Base-by-base conservation (phyloP, 2,113 vertebrate genomes). In the Prunella fulvescens region DNA sequence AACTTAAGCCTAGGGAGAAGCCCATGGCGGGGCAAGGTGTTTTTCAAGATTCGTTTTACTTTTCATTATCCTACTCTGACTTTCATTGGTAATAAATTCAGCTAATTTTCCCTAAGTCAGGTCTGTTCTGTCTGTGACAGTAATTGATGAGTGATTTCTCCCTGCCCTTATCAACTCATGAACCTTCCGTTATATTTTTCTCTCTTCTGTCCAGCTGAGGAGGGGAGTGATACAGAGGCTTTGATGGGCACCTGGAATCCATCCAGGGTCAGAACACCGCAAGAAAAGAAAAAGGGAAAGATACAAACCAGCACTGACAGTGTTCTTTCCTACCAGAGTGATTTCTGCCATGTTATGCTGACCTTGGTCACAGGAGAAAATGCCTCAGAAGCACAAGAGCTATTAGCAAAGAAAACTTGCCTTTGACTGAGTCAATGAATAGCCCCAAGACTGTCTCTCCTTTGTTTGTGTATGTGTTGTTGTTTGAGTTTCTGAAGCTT, bases 391-490 rank as follows among this genome's bases (percentile, higher is more conserved):
- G 15, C 51, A 67, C 25, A 90, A 90, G 76, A 70, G 44, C 39
- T 83, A 57, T 96, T 88, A 93, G 56, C 40, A 95, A 96, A 95
- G 67, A 90, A 92, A 96, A 95, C 60, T 92, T 74, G 66, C 53
- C 44, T 92, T 93, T 89, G 40, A 71, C 4, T 66, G 39, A 90
- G 64, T 71, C 71, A 54, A 9, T 88, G 56, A 83, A 86, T 65
- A 83, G 33, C 22, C 28, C 19, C 37, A 89, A 81, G 58, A 86
- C 11, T 64, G 26, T 67, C 44, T 73, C 56, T 67, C 35, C 2
- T 83, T 86, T 81, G 18, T 77, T 71, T 86, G 14, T 85, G 26
- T 69, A 19, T 58, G 24, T 81, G 44, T 40, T 28, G 48, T 62
- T 76, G 33, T 39, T 90, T 78, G 60, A 89, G 24, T 86, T 91